phyloP scores from a whole-genome alignment of 2,113 vertebrate species.

The Prinia subflava region DNA sequence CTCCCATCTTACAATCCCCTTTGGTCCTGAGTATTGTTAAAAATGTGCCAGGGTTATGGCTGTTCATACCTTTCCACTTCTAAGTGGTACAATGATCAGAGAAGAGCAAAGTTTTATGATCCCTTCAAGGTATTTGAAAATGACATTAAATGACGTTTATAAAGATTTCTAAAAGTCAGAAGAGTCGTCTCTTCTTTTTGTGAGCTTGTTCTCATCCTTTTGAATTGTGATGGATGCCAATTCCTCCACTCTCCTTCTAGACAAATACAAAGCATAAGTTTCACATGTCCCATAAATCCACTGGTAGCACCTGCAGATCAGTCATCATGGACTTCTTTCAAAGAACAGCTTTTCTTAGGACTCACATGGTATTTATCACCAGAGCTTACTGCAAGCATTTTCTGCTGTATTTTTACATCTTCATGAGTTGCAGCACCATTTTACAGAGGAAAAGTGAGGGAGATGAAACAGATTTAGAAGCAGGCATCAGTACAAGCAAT shows the following conservation, averaged over 20 bases:
- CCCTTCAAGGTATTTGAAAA: constrained; percentile 65
- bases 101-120: constrained; percentile 61
- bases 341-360: not conserved
- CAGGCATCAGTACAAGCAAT: not conserved
- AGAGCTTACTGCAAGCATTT: not conserved
- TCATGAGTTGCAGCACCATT: not conserved
- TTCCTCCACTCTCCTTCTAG: not conserved
- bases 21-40: constrained; percentile 33
- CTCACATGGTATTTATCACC: not conserved
- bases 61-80: constrained; percentile 20
- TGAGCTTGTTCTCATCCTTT: constrained; percentile 29
- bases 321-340: not conserved
- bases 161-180: constrained; percentile 60
- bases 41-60: constrained; percentile 32
- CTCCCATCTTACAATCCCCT: constrained; percentile 27
- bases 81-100: constrained; percentile 48
- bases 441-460: not conserved
- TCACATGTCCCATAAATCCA: not conserved
- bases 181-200: constrained; percentile 16
- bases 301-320: not conserved
- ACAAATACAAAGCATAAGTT: not conserved
- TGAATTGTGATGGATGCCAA: constrained; percentile 18
- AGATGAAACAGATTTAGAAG: not conserved
- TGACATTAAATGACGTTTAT: constrained; percentile 41
- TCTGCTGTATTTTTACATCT: not conserved